These are phyloP conservation scores for Heterohyrax brucei DNA, from an alignment of 2,797 vertebrate species.

Conservation along the genomic window DNA sequence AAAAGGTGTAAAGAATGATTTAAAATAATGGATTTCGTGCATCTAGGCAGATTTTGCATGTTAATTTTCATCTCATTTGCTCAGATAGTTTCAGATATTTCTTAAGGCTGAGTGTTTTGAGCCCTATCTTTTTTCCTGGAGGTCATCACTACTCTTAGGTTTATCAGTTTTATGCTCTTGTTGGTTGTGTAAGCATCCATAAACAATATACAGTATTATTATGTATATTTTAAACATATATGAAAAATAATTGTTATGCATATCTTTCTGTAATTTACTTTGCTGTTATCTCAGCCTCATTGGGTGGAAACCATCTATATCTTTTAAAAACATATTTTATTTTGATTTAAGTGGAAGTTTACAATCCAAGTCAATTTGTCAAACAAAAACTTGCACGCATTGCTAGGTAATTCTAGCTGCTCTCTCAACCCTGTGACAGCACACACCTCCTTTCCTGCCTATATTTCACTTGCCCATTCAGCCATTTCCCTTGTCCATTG, in stretches of 20 bases:
- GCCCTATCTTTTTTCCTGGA: background rate
- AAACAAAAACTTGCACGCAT: too few relatives aligned
- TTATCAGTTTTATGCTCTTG: background rate
- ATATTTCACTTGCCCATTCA: too few relatives aligned
- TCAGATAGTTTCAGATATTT: conserved; percentile 33
- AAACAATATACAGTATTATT: background rate
- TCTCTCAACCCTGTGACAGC: too few relatives aligned
- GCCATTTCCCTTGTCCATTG: too few relatives aligned
- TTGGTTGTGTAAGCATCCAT: background rate
- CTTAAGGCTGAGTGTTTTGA: conserved; percentile 6
- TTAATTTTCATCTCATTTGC: conserved; percentile 26
- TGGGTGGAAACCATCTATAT: background rate
- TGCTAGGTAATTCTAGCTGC: too few relatives aligned
- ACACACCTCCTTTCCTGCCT: too few relatives aligned
- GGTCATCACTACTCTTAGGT: background rate
- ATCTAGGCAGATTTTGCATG: background rate
- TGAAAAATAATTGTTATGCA: background rate
- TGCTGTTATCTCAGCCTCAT: background rate
- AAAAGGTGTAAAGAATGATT: background rate
- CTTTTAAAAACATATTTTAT: background rate
- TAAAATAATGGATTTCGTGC: background rate
- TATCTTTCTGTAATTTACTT: background rate
- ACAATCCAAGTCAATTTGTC: too few relatives aligned
- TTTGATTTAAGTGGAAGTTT: too few relatives aligned
- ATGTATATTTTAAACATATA: conserved; percentile 16